Evolutionary conservation across 2,888 invertebrate genomes (phyloP).

Genomic region (Catocala nupta): DNA sequence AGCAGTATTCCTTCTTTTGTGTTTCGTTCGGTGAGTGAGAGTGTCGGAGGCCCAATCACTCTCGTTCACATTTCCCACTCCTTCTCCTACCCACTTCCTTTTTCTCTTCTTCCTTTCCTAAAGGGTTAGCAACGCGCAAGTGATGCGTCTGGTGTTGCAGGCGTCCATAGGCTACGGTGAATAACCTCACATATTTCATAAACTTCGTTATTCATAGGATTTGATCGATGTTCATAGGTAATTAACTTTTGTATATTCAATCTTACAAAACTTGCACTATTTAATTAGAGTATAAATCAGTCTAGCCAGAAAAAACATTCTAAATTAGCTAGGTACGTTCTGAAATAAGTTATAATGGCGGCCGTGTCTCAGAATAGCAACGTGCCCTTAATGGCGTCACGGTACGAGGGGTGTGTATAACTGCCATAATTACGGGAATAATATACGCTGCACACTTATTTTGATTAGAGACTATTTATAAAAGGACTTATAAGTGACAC

Average conservation of each 20-base stretch:
- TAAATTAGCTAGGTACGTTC: slow-evolving; percentile 31
- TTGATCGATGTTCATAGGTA: too few relatives aligned
- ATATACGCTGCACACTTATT: slow-evolving; percentile 22
- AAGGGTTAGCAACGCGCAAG: too few relatives aligned
- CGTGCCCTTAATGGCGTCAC: slow-evolving; percentile 16
- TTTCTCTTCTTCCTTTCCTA: too few relatives aligned
- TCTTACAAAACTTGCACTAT: slow-evolving; percentile 14
- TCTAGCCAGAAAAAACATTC: slow-evolving; percentile 19
- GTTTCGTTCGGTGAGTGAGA: too few relatives aligned
- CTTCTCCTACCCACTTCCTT: too few relatives aligned
- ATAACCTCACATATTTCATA: slow-evolving; percentile 1
- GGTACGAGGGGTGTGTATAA: slow-evolving; percentile 10
- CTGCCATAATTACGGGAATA: slow-evolving; percentile 21
- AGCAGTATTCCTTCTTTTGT: too few relatives aligned
- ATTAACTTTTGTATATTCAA: background rate
- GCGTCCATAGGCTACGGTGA: too few relatives aligned
- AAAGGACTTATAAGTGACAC: background rate
- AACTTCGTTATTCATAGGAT: background rate
- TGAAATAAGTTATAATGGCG: slow-evolving; percentile 38
- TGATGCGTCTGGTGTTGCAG: too few relatives aligned
- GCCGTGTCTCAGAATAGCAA: slow-evolving; percentile 8
- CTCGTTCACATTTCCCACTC: too few relatives aligned
- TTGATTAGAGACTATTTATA: slow-evolving; percentile 3
- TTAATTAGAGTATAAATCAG: too few relatives aligned
- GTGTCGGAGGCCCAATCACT: too few relatives aligned